These are phyloP conservation scores for Coccyzus lansbergi DNA, from an alignment of 2,797 vertebrate genomes.

Conservation along the genomic window DNA sequence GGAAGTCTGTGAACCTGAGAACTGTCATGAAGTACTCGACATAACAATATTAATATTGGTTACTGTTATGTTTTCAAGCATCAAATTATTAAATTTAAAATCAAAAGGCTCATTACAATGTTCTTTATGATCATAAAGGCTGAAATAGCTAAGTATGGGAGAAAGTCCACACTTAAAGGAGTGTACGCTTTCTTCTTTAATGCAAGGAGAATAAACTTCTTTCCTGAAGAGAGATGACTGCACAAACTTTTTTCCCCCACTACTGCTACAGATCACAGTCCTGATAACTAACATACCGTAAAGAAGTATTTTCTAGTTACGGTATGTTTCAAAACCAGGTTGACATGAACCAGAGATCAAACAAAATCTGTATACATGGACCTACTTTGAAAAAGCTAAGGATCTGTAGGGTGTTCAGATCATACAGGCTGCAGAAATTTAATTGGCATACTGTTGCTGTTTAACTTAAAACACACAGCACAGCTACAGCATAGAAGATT, in stretches of 20 bases:
- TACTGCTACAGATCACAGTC: conserved; percentile 11
- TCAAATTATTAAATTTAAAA: not conserved
- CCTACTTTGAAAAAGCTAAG: conserved; percentile 65
- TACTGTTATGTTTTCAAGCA: not conserved
- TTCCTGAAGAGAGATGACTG: not conserved
- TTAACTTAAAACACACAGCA: conserved; percentile 46
- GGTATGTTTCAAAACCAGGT: conserved; percentile 57
- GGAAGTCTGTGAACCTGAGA: not conserved
- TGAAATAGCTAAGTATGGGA: not conserved
- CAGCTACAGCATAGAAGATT: conserved; percentile 13
- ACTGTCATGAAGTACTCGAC: not conserved
- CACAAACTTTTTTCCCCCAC: not conserved
- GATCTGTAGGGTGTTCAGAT: conserved; percentile 59
- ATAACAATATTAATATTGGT: not conserved
- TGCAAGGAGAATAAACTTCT: not conserved
- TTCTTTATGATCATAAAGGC: not conserved
- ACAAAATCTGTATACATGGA: conserved; percentile 67
- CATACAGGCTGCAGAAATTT: conserved; percentile 59
- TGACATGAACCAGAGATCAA: conserved; percentile 70
- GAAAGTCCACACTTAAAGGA: not conserved
- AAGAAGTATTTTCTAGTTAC: conserved; percentile 52
- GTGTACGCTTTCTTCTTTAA: not conserved
- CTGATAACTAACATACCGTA: conserved; percentile 46
- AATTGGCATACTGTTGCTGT: conserved; percentile 65
- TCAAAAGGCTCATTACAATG: not conserved